Percentiles rank a stretch among this genome's conserved stretches.
phyloP scores from a whole-genome alignment of 2,113 vertebrate species.

The Sitta europaea region DNA sequence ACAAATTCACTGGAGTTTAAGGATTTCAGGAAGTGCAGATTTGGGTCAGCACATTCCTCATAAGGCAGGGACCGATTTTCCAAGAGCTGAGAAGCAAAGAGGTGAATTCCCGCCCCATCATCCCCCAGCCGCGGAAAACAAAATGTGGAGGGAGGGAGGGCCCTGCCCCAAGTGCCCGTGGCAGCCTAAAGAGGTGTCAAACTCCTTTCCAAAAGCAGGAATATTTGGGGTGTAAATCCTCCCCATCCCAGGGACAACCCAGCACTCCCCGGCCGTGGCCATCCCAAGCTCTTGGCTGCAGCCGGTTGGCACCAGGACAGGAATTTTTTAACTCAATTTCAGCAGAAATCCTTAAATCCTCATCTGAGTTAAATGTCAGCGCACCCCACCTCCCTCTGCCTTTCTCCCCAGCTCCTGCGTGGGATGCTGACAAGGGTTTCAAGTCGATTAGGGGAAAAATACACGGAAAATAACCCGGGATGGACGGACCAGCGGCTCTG shows the following conservation, averaged over 20 bases:
- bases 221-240: fast-evolving
- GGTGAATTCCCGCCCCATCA: background rate
- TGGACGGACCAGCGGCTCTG: fast-evolving
- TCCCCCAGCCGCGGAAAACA: background rate
- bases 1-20: background rate
- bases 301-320: background rate
- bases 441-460: background rate
- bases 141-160: background rate
- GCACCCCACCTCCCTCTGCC: background rate
- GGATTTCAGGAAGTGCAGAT: background rate
- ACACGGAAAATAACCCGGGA: background rate
- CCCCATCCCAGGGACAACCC: background rate
- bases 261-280: fast-evolving
- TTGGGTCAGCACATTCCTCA: background rate
- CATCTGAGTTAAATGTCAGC: background rate
- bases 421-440: background rate
- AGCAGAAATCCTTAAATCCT: background rate
- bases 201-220: background rate
- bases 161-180: background rate
- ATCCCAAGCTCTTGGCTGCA: background rate
- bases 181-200: background rate
- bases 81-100: background rate
- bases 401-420: background rate
- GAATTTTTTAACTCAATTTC: background rate
- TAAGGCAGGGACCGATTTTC: background rate